Conservation (phyloP, 2,888 invertebrate species). For the Conistra vaccinii region DNA sequence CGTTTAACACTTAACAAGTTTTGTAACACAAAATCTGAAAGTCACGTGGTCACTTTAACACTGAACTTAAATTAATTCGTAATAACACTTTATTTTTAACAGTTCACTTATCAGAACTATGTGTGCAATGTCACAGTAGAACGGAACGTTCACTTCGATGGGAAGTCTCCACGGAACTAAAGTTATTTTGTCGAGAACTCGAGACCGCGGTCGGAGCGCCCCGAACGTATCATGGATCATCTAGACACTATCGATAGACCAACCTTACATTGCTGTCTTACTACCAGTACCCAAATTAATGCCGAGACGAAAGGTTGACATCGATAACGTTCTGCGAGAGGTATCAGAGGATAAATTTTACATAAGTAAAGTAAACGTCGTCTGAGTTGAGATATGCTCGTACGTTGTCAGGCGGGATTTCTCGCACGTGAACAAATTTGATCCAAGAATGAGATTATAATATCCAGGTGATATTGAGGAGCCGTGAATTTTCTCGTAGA, state of each 20-base stretch:
- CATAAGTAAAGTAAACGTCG: constrained; percentile 68
- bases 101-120: constrained; percentile 60
- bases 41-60: constrained; percentile 48
- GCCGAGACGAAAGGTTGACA: constrained; percentile 45
- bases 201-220: constrained; percentile 72
- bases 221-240: constrained; percentile 61
- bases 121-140: constrained; percentile 51
- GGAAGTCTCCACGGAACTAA: constrained; percentile 83
- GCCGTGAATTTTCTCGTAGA: constrained; percentile 38
- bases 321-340: constrained; percentile 55
- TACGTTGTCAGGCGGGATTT: constrained; percentile 80
- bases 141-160: constrained; percentile 78
- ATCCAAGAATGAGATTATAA: constrained; percentile 84
- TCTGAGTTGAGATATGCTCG: constrained; percentile 71
- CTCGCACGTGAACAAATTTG: constrained; percentile 86
- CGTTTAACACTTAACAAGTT: constrained; percentile 41
- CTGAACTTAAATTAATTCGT: constrained; percentile 31
- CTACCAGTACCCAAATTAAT: constrained; percentile 10
- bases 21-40: constrained; percentile 43
- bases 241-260: constrained; percentile 67
- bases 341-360: constrained; percentile 48
- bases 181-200: constrained; percentile 83
- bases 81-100: constrained; percentile 49
- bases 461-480: constrained; percentile 75
- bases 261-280: constrained; percentile 74